phyloP scores from a whole-genome alignment of 2,888 invertebrate genomes.

The Tethea ocularis region DNA sequence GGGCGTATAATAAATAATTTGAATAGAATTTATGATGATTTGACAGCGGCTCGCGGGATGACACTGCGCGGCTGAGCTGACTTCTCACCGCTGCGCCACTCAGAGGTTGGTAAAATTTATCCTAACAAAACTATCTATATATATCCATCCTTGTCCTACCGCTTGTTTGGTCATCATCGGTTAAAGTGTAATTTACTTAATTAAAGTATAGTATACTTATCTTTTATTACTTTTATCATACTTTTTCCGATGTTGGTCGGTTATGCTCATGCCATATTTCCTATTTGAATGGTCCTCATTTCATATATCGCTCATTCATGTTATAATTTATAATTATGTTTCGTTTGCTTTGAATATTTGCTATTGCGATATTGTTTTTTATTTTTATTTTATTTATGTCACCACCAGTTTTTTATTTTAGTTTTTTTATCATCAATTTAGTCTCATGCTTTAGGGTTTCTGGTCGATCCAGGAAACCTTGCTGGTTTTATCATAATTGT shows the following conservation, averaged over 20 bases:
- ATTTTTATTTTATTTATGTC: neutral
- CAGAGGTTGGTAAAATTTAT: neutral
- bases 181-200: too few species aligned
- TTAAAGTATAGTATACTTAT: too few species aligned
- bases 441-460: too few species aligned
- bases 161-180: neutral
- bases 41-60: constrained; percentile 41
- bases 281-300: neutral
- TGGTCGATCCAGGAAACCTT: too few species aligned
- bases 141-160: neutral
- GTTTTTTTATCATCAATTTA: too few species aligned
- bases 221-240: neutral
- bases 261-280: neutral
- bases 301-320: neutral
- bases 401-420: neutral
- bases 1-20: constrained; percentile 35
- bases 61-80: neutral
- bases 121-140: neutral
- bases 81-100: neutral
- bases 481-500: too few species aligned
- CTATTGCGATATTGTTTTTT: neutral
- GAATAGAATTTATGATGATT: constrained; percentile 53
- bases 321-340: neutral
- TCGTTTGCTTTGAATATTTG: neutral
- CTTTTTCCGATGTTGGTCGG: neutral